These are phyloP conservation scores for Brachypodius melanocephalos DNA, from an alignment of 2,113 vertebrate genomes.

Conservation along the genomic window DNA sequence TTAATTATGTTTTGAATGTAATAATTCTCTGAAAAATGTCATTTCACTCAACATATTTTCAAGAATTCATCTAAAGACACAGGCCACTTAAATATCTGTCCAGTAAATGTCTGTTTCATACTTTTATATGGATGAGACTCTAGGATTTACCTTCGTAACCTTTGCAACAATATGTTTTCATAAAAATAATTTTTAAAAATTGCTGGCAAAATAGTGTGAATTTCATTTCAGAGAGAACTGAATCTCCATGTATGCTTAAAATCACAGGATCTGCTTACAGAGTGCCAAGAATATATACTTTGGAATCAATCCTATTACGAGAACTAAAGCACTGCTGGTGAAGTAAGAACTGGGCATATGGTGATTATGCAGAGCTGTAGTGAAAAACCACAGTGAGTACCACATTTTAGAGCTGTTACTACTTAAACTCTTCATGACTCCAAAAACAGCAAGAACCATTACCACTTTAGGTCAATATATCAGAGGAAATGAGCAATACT, in stretches of 20 bases:
- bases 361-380: background rate
- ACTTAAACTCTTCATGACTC: rapidly evolving
- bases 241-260: background rate
- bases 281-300: background rate
- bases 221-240: background rate
- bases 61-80: background rate
- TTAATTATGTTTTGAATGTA: background rate
- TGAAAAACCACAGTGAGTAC: background rate
- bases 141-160: background rate
- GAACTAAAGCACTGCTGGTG: background rate
- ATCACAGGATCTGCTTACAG: background rate
- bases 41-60: background rate
- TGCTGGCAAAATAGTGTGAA: background rate
- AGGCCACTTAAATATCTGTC: background rate
- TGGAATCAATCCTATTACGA: background rate
- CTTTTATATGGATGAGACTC: background rate
- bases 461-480: background rate
- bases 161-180: background rate
- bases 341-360: background rate
- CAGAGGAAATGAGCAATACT: background rate
- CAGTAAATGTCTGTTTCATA: background rate
- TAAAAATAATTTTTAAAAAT: background rate
- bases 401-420: background rate
- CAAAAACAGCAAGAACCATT: background rate
- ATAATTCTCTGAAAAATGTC: background rate